Conservation (phyloP, 1,140 invertebrate species). For the Zaprionus taronus region DNA sequence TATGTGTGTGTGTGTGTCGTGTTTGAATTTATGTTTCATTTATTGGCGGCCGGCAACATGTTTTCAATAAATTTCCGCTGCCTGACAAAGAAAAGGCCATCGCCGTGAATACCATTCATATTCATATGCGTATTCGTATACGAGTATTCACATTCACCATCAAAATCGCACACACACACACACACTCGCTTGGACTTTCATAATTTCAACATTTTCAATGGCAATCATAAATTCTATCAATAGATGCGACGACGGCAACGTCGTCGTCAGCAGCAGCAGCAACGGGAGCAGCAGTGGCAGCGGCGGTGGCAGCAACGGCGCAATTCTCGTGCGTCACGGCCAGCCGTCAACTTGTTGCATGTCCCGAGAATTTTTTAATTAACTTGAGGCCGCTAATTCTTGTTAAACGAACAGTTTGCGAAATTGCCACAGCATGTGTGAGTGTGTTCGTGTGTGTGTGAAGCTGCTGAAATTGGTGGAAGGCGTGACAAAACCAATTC, state of each 20-base stretch:
- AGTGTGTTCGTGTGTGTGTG: background rate
- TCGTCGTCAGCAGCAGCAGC: background rate
- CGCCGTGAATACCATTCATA: conserved; percentile 27
- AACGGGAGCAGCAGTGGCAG: background rate
- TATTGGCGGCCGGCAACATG: conserved; percentile 62
- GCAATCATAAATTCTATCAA: conserved; percentile 76
- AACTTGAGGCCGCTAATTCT: conserved; percentile 56
- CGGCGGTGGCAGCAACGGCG: conserved; percentile 3
- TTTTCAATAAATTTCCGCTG: conserved; percentile 70
- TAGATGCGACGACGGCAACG: conserved; percentile 23
- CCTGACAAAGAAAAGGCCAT: conserved; percentile 40
- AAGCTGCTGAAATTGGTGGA: conserved; percentile 14
- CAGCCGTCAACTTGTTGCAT: conserved; percentile 80
- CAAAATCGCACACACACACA: background rate
- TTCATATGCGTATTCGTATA: background rate
- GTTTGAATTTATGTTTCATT: conserved; percentile 75
- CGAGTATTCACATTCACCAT: background rate
- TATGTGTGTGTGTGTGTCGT: conserved; percentile 4
- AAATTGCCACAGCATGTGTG: conserved; percentile 20
- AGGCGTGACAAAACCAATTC: conserved; percentile 34
- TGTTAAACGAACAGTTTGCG: conserved; percentile 33
- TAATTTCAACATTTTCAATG: conserved; percentile 65
- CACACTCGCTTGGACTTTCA: conserved; percentile 35
- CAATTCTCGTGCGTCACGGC: conserved; percentile 66
- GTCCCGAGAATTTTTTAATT: conserved; percentile 54